These are phyloP conservation scores for Borostomias antarcticus DNA, from an alignment of 2,797 vertebrate genomes.

Conservation along the genomic window DNA sequence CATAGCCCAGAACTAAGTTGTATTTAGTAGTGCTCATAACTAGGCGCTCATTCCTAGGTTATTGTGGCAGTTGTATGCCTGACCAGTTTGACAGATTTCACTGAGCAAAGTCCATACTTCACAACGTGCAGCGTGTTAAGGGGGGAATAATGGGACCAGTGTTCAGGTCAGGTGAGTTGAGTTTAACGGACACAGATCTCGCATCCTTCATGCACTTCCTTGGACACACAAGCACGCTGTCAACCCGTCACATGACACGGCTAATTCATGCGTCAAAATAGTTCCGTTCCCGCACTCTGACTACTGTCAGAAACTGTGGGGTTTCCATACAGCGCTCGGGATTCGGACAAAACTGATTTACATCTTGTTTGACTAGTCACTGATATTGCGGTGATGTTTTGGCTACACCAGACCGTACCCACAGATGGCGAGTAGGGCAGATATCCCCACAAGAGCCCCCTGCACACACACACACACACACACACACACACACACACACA, in stretches of 20 bases:
- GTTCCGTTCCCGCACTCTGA: conserved; percentile 22
- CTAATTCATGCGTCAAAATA: conserved; percentile 40
- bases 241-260: conserved; percentile 43
- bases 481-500: not conserved
- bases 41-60: no score
- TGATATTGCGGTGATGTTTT: no score
- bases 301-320: conserved; percentile 29
- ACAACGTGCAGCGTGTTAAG: conserved; percentile 44
- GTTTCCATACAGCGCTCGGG: no score
- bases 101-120: conserved; percentile 47
- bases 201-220: conserved; percentile 46
- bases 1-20: no score
- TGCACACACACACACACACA: no score
- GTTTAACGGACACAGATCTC: conserved; percentile 54
- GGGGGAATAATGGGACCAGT: conserved; percentile 48
- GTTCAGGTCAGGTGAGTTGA: conserved; percentile 48
- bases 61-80: conserved; percentile 22
- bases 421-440: conserved; percentile 1
- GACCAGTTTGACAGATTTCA: conserved; percentile 53
- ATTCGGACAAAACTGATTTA: no score
- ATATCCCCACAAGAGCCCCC: conserved; percentile 18
- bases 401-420: no score
- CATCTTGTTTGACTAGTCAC: no score
- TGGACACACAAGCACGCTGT: conserved; percentile 53
- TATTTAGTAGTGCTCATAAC: no score